Conservation (phyloP, 2,797 vertebrate species). For the Lophotriccus pileatus region DNA sequence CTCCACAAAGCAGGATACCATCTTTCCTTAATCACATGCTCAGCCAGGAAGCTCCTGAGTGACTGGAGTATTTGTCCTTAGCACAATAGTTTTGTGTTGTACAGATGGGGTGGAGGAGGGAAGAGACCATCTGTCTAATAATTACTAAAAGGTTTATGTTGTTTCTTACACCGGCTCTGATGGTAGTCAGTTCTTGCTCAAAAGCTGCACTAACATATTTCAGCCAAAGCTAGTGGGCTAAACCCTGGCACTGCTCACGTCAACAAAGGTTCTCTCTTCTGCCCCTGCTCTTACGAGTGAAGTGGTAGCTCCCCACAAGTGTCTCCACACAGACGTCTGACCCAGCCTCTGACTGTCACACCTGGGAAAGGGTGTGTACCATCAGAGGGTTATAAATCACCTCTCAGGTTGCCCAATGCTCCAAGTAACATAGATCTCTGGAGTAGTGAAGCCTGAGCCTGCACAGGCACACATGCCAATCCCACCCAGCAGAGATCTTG, state of each 20-base stretch:
- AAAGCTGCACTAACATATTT: neutral
- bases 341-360: neutral
- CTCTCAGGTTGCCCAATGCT: neutral
- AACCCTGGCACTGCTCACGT: neutral
- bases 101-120: constrained; percentile 36
- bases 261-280: neutral
- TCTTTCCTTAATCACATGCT: constrained; percentile 60
- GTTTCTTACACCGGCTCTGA: neutral
- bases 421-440: neutral
- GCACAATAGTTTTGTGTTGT: neutral
- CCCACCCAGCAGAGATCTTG: neutral
- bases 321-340: constrained; percentile 27
- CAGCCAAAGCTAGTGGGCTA: neutral
- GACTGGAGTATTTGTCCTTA: neutral
- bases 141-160: neutral
- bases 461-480: neutral
- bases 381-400: neutral
- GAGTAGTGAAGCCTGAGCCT: neutral
- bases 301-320: constrained; percentile 55
- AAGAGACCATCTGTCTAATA: constrained; percentile 56
- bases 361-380: constrained; percentile 26
- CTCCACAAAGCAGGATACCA: constrained; percentile 54
- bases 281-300: neutral
- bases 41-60: neutral
- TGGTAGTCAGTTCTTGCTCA: neutral